Percentiles rank a stretch among this genome's conserved stretches.
Evolutionary conservation across 2,113 vertebrate species (phyloP).

Genomic region (Epinephelus fuscoguttatus): DNA sequence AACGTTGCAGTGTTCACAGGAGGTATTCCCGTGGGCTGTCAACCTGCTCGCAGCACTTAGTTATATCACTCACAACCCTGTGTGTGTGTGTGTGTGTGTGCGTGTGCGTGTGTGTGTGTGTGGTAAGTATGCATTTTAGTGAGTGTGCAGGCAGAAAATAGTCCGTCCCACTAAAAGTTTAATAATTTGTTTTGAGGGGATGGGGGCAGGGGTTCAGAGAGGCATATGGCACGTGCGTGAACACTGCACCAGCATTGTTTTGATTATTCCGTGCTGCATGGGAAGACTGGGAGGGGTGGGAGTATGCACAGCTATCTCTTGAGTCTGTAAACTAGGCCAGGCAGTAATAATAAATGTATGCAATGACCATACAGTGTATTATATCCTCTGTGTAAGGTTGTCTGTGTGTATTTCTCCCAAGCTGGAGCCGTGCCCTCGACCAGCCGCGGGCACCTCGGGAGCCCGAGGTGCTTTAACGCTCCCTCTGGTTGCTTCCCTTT

Average conservation of each 20-base stretch:
- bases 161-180: slow-evolving; percentile 67
- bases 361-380: slow-evolving; percentile 20
- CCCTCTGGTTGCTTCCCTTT: slow-evolving; percentile 30
- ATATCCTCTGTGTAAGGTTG: not conserved
- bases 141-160: slow-evolving; percentile 43
- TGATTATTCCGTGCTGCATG: not conserved
- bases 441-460: not conserved
- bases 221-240: slow-evolving; percentile 53
- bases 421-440: not conserved
- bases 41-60: slow-evolving; percentile 44
- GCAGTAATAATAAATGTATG: slow-evolving; percentile 6
- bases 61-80: slow-evolving; percentile 54
- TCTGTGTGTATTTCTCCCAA: slow-evolving; percentile 12
- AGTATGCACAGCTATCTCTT: not conserved
- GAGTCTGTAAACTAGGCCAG: slow-evolving; percentile 52
- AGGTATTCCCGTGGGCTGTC: slow-evolving; percentile 66
- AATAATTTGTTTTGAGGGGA: slow-evolving; percentile 60
- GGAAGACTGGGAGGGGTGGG: not conserved
- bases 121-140: slow-evolving; percentile 39
- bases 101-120: slow-evolving; percentile 18
- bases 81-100: slow-evolving; percentile 10
- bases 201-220: slow-evolving; percentile 50
- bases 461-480: not conserved
- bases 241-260: slow-evolving; percentile 38
- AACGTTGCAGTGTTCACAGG: slow-evolving; percentile 54